Percentiles rank a stretch among this genome's conserved stretches.
Conservation (phyloP, 1,140 invertebrate genomes). For the Eumeta japonica region DNA sequence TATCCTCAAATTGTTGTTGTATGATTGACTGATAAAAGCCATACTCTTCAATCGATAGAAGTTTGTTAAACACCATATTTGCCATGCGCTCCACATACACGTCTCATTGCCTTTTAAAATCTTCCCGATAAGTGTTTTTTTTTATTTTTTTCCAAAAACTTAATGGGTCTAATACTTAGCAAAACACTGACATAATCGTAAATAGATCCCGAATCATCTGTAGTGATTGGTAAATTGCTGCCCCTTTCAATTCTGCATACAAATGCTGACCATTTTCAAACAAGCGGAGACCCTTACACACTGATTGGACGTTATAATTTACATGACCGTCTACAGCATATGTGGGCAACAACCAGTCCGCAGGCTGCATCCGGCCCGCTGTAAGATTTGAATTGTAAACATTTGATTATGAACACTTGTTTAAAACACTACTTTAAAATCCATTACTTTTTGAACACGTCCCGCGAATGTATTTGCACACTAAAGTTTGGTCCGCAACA, state of each 20-base stretch:
- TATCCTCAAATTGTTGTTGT: no score
- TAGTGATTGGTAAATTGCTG: conserved; percentile 3
- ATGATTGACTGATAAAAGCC: background rate
- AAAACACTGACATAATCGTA: background rate
- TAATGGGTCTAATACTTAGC: background rate
- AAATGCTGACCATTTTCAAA: conserved; percentile 34
- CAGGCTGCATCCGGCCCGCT: no score
- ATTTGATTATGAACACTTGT: no score
- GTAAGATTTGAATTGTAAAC: no score
- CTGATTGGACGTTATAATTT: no score
- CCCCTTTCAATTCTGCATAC: conserved; percentile 28
- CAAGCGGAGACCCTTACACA: conserved; percentile 32
- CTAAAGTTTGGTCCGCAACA: no score
- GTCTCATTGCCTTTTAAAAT: background rate
- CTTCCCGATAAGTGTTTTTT: background rate
- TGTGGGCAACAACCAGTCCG: no score
- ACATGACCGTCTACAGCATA: no score
- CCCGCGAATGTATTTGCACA: no score
- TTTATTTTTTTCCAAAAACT: background rate
- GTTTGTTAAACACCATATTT: background rate
- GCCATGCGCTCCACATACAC: background rate
- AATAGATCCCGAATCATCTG: background rate
- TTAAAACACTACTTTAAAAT: no score
- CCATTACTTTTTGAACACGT: no score
- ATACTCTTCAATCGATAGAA: background rate